Evolutionary conservation across 2,888 invertebrate species (phyloP), one percentile per base, ranked within the genome.

Genomic region (Ceraclea dissimilis): DNA sequence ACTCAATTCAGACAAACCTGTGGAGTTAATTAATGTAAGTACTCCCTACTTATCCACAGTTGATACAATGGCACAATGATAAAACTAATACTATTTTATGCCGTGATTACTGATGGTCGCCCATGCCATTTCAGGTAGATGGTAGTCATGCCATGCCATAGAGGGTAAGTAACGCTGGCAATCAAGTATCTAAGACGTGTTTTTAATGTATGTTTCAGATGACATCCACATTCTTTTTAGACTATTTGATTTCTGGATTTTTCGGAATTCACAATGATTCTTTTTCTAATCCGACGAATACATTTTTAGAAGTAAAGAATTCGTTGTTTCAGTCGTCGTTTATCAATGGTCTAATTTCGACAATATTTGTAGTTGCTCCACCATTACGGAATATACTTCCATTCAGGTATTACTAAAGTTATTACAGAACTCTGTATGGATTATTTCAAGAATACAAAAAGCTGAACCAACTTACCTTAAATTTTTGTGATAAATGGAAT

Each of bases 231-330:
- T 50, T 50, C 18, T 50, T 50, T 18, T 33, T 34, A 11, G 50
- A 50, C 18, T 50, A 16, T 18, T 8, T 50, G 8, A 33, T 50
- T 5, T 18, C 16, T 31, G 50, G 50, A 33, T 17, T 50, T 33
- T 50, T 50, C 18, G 50, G 50, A 17, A n/a, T 50, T n/a, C 21
- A 50, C 2, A 50, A 22, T n/a, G 22, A 50, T 18, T 50, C 50
- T n/a, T 50, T 33, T 13, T 4, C 16, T 5, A 33, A 50, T 26
- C 31, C 31, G 2, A 34, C 5, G 2, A 50, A 50, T 26, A 11
- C n/a, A 2, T 50, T 50, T 26, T 18, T 13, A 2, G n/a, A 19
- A 16, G 16, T 50, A 6, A 50, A 17, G 17, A 19, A 50, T 11
- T 18, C 31, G 5, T 16, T 50, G 16, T 33, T 34, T 18, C 6